phyloP scores from a whole-genome alignment of 2,797 vertebrate species.

The Chelon labrosus region DNA sequence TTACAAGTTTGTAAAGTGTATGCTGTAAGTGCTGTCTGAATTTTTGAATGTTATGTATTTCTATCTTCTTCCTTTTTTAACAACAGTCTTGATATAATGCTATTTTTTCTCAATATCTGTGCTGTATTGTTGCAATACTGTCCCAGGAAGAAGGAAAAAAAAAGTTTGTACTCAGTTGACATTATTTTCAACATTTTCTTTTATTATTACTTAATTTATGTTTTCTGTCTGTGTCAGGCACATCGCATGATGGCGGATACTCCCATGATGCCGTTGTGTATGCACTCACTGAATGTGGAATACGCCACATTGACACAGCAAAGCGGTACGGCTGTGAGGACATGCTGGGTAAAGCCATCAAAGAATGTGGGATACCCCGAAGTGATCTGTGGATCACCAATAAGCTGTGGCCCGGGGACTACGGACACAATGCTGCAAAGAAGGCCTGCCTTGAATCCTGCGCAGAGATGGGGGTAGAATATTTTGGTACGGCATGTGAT shows the following conservation, averaged over 20 bases:
- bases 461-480: constrained; percentile 80
- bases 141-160: not conserved
- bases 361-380: constrained; percentile 76
- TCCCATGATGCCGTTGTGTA: constrained; percentile 83
- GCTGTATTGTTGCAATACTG: not conserved
- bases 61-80: not conserved
- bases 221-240: constrained; percentile 67
- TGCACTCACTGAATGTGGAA: constrained; percentile 82
- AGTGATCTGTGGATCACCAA: constrained; percentile 87
- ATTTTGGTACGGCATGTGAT: constrained; percentile 76
- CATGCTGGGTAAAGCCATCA: constrained; percentile 78
- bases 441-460: constrained; percentile 83
- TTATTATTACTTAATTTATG: too few species aligned
- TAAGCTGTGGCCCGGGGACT: constrained; percentile 86
- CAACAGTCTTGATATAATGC: not conserved
- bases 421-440: constrained; percentile 80
- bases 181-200: not conserved
- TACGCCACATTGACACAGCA: constrained; percentile 87
- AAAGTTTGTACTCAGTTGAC: not conserved
- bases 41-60: not conserved
- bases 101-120: not conserved
- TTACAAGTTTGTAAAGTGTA: too few species aligned
- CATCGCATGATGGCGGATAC: constrained; percentile 85
- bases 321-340: constrained; percentile 85
- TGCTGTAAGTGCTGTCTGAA: too few species aligned